Percentiles rank a stretch among this genome's conserved stretches.
These are phyloP conservation scores for Corythoichthys intestinalis DNA, from an alignment of 2,113 vertebrate genomes.

Conservation along the genomic window DNA sequence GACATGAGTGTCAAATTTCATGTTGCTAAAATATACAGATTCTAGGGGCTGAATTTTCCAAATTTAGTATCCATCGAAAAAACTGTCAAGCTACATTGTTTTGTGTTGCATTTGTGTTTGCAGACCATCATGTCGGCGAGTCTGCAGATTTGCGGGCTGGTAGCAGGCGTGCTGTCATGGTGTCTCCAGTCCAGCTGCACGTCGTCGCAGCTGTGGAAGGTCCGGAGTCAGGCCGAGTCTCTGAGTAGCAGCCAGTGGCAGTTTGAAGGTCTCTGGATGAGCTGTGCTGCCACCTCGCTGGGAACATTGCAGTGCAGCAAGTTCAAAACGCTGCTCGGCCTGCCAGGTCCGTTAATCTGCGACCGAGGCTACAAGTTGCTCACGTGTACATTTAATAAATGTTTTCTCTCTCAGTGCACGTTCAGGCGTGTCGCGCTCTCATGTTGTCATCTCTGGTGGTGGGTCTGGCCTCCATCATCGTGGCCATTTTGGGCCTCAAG, in stretches of 20 bases:
- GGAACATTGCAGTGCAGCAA: slow-evolving; percentile 73
- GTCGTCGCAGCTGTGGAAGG: slow-evolving; percentile 74
- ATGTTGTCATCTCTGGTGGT: slow-evolving; percentile 81
- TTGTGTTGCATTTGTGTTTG: background rate
- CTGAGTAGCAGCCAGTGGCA: slow-evolving; percentile 61
- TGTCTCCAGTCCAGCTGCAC: slow-evolving; percentile 67
- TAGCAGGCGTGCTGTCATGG: slow-evolving; percentile 72
- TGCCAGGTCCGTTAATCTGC: slow-evolving; percentile 58
- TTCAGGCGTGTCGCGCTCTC: slow-evolving; percentile 83
- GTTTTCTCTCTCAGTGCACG: slow-evolving; percentile 57
- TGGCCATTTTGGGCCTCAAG: slow-evolving; percentile 78
- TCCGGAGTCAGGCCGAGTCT: slow-evolving; percentile 39
- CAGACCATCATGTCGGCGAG: slow-evolving; percentile 36
- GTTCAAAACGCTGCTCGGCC: slow-evolving; percentile 73
- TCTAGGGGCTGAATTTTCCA: background rate
- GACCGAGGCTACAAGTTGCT: background rate
- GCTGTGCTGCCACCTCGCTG: slow-evolving; percentile 65
- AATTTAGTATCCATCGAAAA: too few relatives aligned
- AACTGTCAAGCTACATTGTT: too few relatives aligned
- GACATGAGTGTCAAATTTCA: too few relatives aligned
- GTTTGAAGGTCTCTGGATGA: slow-evolving; percentile 83
- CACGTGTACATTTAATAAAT: too few relatives aligned
- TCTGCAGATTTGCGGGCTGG: slow-evolving; percentile 68
- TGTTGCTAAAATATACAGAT: too few relatives aligned
- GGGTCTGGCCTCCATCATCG: slow-evolving; percentile 70